Percentiles rank a stretch among this genome's conserved stretches.
These are phyloP conservation scores for Cryptosula pallasiana DNA, from an alignment of 2,888 invertebrate species.

Conservation along the genomic window DNA sequence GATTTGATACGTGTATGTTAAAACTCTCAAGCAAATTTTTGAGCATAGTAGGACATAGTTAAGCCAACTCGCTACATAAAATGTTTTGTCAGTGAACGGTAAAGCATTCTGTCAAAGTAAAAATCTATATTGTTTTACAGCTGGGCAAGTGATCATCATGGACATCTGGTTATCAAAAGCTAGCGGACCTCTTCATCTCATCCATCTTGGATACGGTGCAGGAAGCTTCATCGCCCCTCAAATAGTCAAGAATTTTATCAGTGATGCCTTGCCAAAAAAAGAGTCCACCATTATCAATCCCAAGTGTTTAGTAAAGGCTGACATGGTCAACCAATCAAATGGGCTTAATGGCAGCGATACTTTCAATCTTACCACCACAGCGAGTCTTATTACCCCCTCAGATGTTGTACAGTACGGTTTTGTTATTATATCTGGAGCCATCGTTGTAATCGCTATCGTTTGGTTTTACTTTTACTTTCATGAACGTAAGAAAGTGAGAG, in stretches of 20 bases:
- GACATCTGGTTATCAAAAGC: conserved; percentile 19
- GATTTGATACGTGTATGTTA: no score
- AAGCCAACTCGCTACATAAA: no score
- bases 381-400: background rate
- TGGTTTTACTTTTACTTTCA: conserved; percentile 8
- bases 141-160: conserved; percentile 21
- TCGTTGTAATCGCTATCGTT: background rate
- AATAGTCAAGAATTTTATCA: conserved; percentile 8
- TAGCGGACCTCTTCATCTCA: conserved; percentile 10
- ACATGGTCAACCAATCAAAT: background rate
- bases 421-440: background rate
- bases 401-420: conserved; percentile 3
- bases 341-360: background rate
- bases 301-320: background rate
- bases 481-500: background rate
- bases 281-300: background rate
- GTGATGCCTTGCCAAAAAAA: background rate
- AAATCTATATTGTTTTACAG: background rate
- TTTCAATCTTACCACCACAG: background rate
- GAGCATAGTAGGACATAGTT: no score
- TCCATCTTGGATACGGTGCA: conserved; percentile 21
- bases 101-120: no score
- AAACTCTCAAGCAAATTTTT: no score
- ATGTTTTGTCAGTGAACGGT: no score
- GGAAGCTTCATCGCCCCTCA: conserved; percentile 21